Evolutionary conservation across 2,888 invertebrate genomes (phyloP).

Genomic region (Hemicrepidius hirtus): DNA sequence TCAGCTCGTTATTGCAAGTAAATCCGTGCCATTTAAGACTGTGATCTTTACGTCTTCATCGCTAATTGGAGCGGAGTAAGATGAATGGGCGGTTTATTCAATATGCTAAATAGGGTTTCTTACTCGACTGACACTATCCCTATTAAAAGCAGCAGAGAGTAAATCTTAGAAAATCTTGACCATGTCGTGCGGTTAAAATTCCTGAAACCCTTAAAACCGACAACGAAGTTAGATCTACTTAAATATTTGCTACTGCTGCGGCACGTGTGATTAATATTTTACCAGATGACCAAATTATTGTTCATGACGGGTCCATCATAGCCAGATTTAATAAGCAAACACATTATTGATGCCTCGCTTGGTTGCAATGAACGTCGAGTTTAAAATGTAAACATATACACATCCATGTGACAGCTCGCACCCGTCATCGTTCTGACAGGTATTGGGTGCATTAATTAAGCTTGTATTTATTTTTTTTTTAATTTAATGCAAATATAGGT

Average conservation of each 20-base stretch:
- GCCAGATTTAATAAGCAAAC: slow-evolving; percentile 57
- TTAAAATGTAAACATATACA: slow-evolving; percentile 49
- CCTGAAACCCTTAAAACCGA: background rate
- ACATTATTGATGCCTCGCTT: slow-evolving; percentile 50
- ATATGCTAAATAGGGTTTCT: slow-evolving; percentile 57
- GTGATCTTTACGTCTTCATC: slow-evolving; percentile 58
- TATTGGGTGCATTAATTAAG: slow-evolving; percentile 43
- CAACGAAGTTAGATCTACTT: background rate
- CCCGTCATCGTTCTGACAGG: slow-evolving; percentile 44
- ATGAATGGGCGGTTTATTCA: slow-evolving; percentile 60
- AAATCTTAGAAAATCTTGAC: slow-evolving; percentile 4
- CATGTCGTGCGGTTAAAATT: background rate
- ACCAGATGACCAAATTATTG: slow-evolving; percentile 38
- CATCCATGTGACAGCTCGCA: slow-evolving; percentile 31
- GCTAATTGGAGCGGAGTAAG: slow-evolving; percentile 61
- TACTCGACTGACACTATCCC: slow-evolving; percentile 33
- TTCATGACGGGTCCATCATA: slow-evolving; percentile 54
- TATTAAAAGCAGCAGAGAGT: slow-evolving; percentile 15
- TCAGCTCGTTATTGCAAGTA: slow-evolving; percentile 60
- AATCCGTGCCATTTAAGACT: slow-evolving; percentile 57
- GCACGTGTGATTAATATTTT: slow-evolving; percentile 15
- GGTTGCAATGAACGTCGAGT: slow-evolving; percentile 47
- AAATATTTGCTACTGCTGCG: slow-evolving; percentile 25
- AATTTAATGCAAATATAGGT: background rate
- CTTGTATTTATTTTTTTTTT: background rate